A percentile compares a stretch with the other conserved stretches of the same genome.
Conservation (phyloP, 2,888 invertebrate genomes). For the Phlogophora meticulosa region DNA sequence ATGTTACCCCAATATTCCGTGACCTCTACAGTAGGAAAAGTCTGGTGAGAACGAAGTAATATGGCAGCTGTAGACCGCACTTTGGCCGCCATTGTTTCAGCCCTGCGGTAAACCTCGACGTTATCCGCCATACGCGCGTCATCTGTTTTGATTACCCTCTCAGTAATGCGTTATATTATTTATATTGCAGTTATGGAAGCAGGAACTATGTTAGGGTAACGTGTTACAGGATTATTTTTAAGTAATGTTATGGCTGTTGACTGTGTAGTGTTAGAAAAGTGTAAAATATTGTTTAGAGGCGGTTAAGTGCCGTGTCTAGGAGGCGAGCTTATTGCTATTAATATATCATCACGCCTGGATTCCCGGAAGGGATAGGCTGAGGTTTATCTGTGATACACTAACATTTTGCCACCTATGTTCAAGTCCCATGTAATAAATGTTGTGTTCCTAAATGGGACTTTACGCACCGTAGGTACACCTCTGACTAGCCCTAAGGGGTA, state of each 20-base stretch:
- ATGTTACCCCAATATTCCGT: slow-evolving; percentile 49
- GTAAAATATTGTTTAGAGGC: not conserved
- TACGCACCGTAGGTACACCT: no score
- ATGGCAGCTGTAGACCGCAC: slow-evolving; percentile 12
- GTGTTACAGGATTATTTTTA: slow-evolving; percentile 29
- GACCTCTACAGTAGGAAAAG: slow-evolving; percentile 50
- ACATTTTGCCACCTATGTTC: no score
- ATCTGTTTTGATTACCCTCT: slow-evolving; percentile 82
- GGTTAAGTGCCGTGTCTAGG: not conserved
- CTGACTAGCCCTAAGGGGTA: no score
- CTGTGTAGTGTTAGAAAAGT: not conserved
- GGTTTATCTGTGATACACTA: no score
- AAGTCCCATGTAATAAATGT: no score
- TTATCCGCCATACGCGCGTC: slow-evolving; percentile 77
- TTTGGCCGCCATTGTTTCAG: slow-evolving; percentile 33
- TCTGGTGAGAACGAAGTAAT: slow-evolving; percentile 42
- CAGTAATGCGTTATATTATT: slow-evolving; percentile 57
- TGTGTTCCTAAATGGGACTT: no score
- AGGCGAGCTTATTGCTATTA: no score
- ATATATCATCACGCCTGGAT: no score
- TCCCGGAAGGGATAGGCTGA: no score
- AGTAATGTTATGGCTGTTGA: slow-evolving; percentile 5
- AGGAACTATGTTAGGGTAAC: slow-evolving; percentile 41
- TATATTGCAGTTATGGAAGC: slow-evolving; percentile 34
- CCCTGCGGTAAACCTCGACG: slow-evolving; percentile 65